Percentiles rank a stretch among this genome's conserved stretches.
Conservation (phyloP, 2,888 invertebrate genomes). For the Lepidonotus clava region DNA sequence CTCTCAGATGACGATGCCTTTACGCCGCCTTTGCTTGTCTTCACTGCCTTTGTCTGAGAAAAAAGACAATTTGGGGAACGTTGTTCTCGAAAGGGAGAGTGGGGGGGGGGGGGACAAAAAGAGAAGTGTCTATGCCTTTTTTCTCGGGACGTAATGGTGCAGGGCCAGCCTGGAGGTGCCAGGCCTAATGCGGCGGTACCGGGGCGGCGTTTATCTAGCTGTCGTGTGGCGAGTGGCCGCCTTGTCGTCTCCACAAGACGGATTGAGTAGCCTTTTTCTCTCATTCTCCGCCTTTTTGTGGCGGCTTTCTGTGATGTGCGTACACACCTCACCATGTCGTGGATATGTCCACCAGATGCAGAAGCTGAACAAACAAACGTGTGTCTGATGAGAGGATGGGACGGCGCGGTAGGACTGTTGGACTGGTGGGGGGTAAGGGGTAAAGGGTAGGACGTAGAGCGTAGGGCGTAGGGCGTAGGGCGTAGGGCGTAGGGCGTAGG, state of each 20-base stretch:
- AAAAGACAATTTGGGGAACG: no score
- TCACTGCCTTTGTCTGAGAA: no score
- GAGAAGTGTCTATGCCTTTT: no score
- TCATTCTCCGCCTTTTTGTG: not conserved
- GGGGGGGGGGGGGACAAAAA: no score
- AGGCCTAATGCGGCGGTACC: no score
- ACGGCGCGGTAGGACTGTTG: no score
- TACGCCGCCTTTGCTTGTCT: no score
- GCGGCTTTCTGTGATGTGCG: not conserved
- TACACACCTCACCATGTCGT: not conserved
- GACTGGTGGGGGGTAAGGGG: not conserved
- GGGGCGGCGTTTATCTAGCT: not conserved
- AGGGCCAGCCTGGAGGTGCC: no score
- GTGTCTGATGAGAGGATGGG: not conserved
- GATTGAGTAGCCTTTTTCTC: not conserved
- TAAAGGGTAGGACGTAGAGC: not conserved
- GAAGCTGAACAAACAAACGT: constrained; percentile 15
- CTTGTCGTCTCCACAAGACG: not conserved
- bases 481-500: not conserved
- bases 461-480: not conserved
- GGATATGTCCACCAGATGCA: not conserved
- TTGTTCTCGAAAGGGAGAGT: no score
- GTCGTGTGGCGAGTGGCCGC: not conserved
- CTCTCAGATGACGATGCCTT: no score
- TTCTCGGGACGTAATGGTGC: no score